phyloP scores from a whole-genome alignment of 2,797 vertebrate species.

The Gymnopithys bicolor region DNA sequence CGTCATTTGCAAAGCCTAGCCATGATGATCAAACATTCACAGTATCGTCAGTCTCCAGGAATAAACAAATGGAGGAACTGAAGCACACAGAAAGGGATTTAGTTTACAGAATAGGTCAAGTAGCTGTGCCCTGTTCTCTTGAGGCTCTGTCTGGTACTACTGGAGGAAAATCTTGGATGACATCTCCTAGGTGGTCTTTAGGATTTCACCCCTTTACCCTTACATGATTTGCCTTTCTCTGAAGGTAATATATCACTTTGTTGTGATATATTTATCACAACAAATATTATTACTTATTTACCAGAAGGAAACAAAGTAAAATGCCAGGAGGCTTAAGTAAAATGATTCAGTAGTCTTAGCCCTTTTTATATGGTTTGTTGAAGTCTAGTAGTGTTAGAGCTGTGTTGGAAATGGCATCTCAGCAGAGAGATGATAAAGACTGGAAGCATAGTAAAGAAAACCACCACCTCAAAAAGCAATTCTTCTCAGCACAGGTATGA shows the following conservation, averaged over 20 bases:
- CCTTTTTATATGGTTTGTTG: not conserved
- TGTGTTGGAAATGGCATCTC: not conserved
- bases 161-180: not conserved
- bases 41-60: not conserved
- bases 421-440: not conserved
- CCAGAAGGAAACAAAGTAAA: not conserved
- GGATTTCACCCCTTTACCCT: not conserved
- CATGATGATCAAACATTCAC: not conserved
- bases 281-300: not conserved
- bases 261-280: too few relatives aligned
- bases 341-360: not conserved
- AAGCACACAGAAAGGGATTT: not conserved
- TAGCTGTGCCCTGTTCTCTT: not conserved
- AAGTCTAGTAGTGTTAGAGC: not conserved
- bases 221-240: not conserved
- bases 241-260: not conserved
- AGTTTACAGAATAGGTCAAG: not conserved
- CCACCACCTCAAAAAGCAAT: not conserved
- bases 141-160: not conserved
- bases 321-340: not conserved
- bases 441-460: not conserved
- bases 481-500: not conserved
- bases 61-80: not conserved
- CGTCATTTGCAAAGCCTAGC: too few relatives aligned
- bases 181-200: not conserved